These are phyloP conservation scores for Callaeas wilsoni DNA, from an alignment of 2,113 vertebrate species.

Conservation along the genomic window DNA sequence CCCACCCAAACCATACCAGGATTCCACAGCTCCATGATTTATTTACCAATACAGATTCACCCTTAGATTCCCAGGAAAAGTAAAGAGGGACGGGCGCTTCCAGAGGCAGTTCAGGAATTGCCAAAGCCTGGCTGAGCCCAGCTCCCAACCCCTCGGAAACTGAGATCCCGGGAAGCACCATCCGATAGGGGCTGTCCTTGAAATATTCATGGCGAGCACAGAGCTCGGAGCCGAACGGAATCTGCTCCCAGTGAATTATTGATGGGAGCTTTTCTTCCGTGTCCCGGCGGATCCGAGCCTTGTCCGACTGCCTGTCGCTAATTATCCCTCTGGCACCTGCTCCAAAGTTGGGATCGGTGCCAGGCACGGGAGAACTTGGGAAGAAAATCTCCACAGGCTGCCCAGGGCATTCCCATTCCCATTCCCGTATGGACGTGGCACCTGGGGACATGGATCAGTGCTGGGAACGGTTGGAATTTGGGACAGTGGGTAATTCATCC, in stretches of 20 bases:
- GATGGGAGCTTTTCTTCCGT: neutral
- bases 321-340: neutral
- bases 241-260: conserved; percentile 24
- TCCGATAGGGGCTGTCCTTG: neutral
- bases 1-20: neutral
- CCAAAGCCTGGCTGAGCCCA: neutral
- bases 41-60: rapidly evolving
- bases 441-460: rapidly evolving
- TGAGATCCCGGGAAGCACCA: neutral
- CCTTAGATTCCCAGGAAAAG: neutral
- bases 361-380: neutral
- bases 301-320: neutral
- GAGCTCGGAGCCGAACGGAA: neutral
- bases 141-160: neutral
- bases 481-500: rapidly evolving
- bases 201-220: conserved; percentile 41
- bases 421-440: neutral
- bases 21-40: rapidly evolving
- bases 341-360: neutral
- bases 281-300: neutral
- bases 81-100: neutral
- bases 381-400: neutral
- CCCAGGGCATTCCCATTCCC: neutral
- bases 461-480: neutral
- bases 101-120: neutral